A percentile compares a stretch with the other conserved stretches of the same genome.
phyloP scores from a whole-genome alignment of 2,888 invertebrate genomes.

The Ochlodes sylvanus region DNA sequence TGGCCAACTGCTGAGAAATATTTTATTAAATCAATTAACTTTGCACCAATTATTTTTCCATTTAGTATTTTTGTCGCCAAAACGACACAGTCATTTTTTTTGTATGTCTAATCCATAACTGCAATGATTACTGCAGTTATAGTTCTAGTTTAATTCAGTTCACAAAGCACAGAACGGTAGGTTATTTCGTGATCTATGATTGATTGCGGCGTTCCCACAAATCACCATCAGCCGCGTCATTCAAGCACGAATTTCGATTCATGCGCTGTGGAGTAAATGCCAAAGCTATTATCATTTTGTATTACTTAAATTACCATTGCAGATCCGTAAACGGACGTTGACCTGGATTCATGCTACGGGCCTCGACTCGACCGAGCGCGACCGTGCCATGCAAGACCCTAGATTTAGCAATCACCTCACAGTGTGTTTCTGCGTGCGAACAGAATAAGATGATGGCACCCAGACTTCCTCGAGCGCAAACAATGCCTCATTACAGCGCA shows the following conservation, averaged over 20 bases:
- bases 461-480: constrained; percentile 62
- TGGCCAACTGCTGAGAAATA: not conserved
- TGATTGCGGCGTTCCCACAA: constrained; percentile 53
- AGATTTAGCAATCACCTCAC: constrained; percentile 62
- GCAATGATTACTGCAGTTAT: not conserved
- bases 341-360: constrained; percentile 56
- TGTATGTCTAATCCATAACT: too few species aligned
- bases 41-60: not conserved
- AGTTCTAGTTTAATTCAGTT: constrained; percentile 12
- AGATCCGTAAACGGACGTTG: constrained; percentile 67
- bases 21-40: not conserved
- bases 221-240: constrained; percentile 46
- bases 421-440: constrained; percentile 61
- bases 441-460: constrained; percentile 63
- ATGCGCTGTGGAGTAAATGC: constrained; percentile 54
- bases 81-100: not conserved
- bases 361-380: constrained; percentile 31
- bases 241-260: constrained; percentile 62
- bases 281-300: constrained; percentile 64
- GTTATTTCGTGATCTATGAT: constrained; percentile 64
- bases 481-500: constrained; percentile 78
- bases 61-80: not conserved
- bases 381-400: constrained; percentile 27
- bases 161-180: constrained; percentile 19
- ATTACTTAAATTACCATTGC: constrained; percentile 60